Percentiles rank a stretch among this genome's conserved stretches.
Evolutionary conservation across 2,888 invertebrate species (phyloP).

Genomic region (Nysson spinosus): DNA sequence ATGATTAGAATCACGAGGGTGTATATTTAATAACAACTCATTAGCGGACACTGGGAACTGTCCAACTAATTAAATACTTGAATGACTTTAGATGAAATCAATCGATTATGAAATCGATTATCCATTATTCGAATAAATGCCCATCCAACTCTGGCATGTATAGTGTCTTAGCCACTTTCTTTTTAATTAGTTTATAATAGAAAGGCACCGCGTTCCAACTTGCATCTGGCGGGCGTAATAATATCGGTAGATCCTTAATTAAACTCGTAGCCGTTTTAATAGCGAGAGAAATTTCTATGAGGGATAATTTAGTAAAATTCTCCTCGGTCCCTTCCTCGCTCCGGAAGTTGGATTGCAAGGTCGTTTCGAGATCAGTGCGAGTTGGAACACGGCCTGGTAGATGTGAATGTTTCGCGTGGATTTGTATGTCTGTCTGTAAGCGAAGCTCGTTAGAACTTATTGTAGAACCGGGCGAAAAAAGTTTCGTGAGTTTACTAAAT

Average conservation of each 20-base stretch:
- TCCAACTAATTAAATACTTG: too few relatives aligned
- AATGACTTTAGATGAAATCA: too few relatives aligned
- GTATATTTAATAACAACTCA: too few relatives aligned
- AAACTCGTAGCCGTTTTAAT: too few relatives aligned
- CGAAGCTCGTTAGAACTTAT: conserved; percentile 22
- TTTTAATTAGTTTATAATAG: conserved; percentile 9
- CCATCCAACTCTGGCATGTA: too few relatives aligned
- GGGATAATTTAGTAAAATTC: too few relatives aligned
- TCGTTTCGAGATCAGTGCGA: conserved; percentile 48
- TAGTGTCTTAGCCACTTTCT: conserved; percentile 4
- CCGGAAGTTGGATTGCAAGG: conserved; percentile 14
- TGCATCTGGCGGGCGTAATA: conserved; percentile 43
- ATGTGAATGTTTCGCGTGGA: conserved; percentile 31
- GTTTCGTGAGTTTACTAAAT: conserved; percentile 6
- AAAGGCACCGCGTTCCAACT: conserved; percentile 61
- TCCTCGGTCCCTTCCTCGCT: background rate
- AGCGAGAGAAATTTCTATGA: too few relatives aligned
- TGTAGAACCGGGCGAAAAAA: conserved; percentile 10
- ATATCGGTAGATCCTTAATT: too few relatives aligned
- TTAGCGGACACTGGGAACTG: too few relatives aligned
- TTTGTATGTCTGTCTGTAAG: conserved; percentile 10
- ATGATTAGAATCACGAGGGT: too few relatives aligned
- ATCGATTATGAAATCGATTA: too few relatives aligned
- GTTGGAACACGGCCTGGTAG: conserved; percentile 64
- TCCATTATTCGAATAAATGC: too few relatives aligned